Percentiles rank a stretch among this genome's conserved stretches.
Conservation (phyloP, 30 jellyfish, hydroid and myxozoan genomes). For the Turritopsis rubra region DNA sequence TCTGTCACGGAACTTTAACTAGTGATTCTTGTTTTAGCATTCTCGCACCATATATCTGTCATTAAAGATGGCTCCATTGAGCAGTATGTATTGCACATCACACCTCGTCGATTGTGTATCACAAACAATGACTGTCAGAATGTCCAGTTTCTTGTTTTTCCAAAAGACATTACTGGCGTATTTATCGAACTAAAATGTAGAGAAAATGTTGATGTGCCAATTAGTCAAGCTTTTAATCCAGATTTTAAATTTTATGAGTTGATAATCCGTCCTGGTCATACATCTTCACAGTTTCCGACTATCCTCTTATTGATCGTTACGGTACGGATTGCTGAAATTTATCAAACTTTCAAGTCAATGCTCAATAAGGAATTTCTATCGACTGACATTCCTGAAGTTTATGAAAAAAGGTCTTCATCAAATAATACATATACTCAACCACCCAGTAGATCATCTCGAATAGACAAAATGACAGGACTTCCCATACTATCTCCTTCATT, state of each 20-base stretch:
- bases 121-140: not conserved
- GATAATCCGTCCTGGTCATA: not conserved
- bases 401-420: not conserved
- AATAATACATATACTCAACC: no score
- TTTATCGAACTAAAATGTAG: not conserved
- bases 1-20: no score
- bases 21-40: not conserved
- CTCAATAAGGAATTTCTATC: not conserved
- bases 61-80: not conserved
- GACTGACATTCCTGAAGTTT: not conserved
- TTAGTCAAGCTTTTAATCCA: not conserved
- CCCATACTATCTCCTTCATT: no score
- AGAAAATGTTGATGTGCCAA: not conserved
- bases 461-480: no score
- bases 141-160: not conserved
- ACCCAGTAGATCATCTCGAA: no score
- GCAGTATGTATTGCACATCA: not conserved
- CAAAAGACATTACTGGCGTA: not conserved
- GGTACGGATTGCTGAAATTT: not conserved
- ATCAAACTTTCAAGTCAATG: not conserved
- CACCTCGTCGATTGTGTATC: not conserved
- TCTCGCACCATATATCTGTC: not conserved
- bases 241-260: not conserved
- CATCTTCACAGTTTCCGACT: not conserved
- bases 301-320: not conserved